These are phyloP conservation scores for Koerneria pararmatus DNA, from an alignment of 2,888 invertebrate genomes.

Conservation along the genomic window DNA sequence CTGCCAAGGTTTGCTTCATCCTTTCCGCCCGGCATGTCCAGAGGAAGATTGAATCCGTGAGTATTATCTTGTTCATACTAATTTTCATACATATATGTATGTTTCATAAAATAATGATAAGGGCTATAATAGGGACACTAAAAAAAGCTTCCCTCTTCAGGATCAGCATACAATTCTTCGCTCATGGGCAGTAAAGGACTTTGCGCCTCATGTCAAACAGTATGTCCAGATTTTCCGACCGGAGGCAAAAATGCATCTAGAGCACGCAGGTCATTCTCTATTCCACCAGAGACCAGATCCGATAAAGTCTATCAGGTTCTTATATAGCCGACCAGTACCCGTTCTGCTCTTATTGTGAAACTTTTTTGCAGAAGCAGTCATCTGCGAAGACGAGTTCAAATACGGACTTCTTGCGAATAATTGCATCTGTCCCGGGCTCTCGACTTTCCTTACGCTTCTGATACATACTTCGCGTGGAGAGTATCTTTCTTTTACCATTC, in stretches of 20 bases:
- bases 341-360: no score
- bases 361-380: slow-evolving; percentile 78
- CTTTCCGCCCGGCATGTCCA: slow-evolving; percentile 74
- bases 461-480: slow-evolving; percentile 94
- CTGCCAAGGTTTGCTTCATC: slow-evolving; percentile 94
- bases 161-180: slow-evolving; percentile 76
- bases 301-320: no score
- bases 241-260: slow-evolving; percentile 95
- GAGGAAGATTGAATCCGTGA: slow-evolving; percentile 41
- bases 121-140: no score
- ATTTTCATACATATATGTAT: no score
- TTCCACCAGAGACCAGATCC: no score
- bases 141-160: no score
- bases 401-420: slow-evolving; percentile 95
- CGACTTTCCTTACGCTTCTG: slow-evolving; percentile 87
- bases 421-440: slow-evolving; percentile 94
- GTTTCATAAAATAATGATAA: neutral
- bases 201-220: slow-evolving; percentile 90
- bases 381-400: slow-evolving; percentile 98
- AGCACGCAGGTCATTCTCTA: slow-evolving; percentile 84
- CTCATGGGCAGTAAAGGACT: slow-evolving; percentile 98
- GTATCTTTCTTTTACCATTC: no score
- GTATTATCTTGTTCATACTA: slow-evolving; percentile 1
- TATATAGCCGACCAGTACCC: no score
- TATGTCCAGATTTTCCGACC: slow-evolving; percentile 97